phyloP scores from a whole-genome alignment of 2,797 vertebrate genomes.

The Sus cebifrons region DNA sequence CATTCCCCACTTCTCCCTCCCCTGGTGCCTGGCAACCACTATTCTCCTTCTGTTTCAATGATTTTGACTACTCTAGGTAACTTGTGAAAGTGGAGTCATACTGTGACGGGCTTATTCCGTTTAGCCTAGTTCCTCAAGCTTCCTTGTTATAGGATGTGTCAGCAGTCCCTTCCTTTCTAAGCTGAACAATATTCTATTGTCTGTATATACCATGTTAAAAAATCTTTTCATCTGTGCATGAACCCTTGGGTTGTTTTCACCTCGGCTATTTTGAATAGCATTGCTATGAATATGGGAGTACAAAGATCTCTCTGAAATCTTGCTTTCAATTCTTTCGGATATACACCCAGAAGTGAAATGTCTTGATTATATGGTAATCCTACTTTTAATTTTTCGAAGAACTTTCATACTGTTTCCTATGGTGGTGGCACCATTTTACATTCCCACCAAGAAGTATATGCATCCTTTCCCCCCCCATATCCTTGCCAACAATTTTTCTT shows the following conservation, averaged over 20 bases:
- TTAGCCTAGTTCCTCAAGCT: background rate
- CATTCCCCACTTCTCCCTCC: background rate
- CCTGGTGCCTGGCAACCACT: background rate
- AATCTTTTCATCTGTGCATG: background rate
- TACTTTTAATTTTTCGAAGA: conserved; percentile 11
- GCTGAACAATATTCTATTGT: background rate
- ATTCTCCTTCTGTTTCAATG: background rate
- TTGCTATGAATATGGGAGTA: background rate
- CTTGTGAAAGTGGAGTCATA: background rate
- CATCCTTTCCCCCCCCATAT: background rate
- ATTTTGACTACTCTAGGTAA: background rate
- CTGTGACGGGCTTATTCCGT: background rate
- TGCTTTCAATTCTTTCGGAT: background rate
- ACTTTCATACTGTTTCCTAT: background rate
- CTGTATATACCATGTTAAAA: background rate
- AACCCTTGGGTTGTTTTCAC: background rate
- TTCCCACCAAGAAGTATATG: background rate
- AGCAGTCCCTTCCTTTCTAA: conserved; percentile 10
- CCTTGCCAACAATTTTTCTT: background rate
- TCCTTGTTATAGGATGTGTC: background rate
- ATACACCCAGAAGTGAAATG: background rate
- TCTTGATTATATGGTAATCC: background rate
- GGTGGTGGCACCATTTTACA: background rate
- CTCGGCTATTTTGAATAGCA: background rate
- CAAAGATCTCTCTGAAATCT: background rate